These are phyloP conservation scores for Atherinomorus stipes DNA, from an alignment of 2,113 vertebrate genomes.

Conservation along the genomic window DNA sequence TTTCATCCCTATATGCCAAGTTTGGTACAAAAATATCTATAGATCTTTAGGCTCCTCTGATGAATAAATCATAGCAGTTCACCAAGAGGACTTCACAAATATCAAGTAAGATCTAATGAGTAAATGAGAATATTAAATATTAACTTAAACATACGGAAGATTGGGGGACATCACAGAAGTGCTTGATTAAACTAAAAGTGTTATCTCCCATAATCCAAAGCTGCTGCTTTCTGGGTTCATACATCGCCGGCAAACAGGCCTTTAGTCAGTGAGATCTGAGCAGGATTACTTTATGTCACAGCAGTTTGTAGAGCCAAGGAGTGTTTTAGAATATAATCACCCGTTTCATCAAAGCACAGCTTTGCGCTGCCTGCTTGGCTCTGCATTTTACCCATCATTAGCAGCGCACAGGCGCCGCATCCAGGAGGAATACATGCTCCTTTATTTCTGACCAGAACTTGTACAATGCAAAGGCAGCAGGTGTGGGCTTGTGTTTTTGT, in stretches of 20 bases:
- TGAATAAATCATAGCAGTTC: conserved; percentile 47
- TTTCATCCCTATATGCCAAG: not conserved
- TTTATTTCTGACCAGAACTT: conserved; percentile 35
- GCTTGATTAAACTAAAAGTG: conserved; percentile 61
- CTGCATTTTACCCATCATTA: conserved; percentile 66
- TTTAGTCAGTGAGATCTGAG: conserved; percentile 69
- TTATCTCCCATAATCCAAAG: conserved; percentile 57
- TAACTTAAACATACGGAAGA: conserved; percentile 28
- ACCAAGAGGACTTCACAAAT: conserved; percentile 20
- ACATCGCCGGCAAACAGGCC: conserved; percentile 49
- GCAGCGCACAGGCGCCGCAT: conserved; percentile 31
- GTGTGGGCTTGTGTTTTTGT: conserved; percentile 11
- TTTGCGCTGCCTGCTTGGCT: conserved; percentile 48
- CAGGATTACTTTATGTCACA: conserved; percentile 70
- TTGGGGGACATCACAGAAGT: conserved; percentile 30
- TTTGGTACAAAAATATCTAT: not conserved
- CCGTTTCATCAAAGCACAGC: conserved; percentile 68
- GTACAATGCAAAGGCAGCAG: conserved; percentile 3
- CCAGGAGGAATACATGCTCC: conserved; percentile 36
- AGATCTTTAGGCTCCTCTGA: conserved; percentile 1
- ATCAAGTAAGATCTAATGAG: conserved; percentile 44
- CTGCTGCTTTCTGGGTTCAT: conserved; percentile 57
- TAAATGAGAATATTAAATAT: conserved; percentile 47
- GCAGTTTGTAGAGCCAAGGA: conserved; percentile 75
- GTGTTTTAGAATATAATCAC: conserved; percentile 73